Base-by-base conservation (phyloP, 64 coral and sea anemone species). In the Actinia equina region DNA sequence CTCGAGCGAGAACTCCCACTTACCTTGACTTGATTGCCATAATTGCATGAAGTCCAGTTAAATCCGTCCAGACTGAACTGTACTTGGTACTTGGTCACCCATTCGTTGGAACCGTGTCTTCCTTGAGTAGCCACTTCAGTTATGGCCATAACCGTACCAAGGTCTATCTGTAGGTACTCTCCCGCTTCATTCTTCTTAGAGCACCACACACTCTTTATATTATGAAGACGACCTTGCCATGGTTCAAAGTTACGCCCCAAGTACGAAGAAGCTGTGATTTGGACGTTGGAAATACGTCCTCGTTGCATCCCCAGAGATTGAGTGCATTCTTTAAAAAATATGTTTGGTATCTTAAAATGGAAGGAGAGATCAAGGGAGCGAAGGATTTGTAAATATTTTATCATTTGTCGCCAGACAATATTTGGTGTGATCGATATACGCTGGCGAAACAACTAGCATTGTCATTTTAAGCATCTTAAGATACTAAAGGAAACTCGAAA, bases 211-310 rank as follows among this genome's bases (percentile, higher is more conserved):
- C 86, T 57, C 5, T 14, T 8, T 41, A n/a, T 22, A 23, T 46
- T 16, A 41, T 64, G 83, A 56, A 94, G 37, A 86, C 92, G 89
- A 51, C 92, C 92, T 62, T 82, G 74, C 92, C 92, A 94, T 7
- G 92, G 20, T 17, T 20, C 20, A 30, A 86, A 86, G 70, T 94
- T 86, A 6, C 18, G 18, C 3, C 62, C 17, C 22, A n/a, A 70
- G 84, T 82, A 10, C 74, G 83, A 89, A 7, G 92, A 94, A 12
- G 92, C 92, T 3, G 84, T 77, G 71, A 94, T 86, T 27, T 77
- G 83, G 23, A 86, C 58, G n/a, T 89, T 89, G 2, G 83, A 30
- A 30, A 89, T 85, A 46, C 88, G 85, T 30, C 85, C 57, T 1
- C 79, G 59, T 44, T 79, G 45, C 7, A 59, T 23, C 17, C 92